phyloP scores from a whole-genome alignment of 2,888 invertebrate genomes.

The Yponomeuta cagnagella region DNA sequence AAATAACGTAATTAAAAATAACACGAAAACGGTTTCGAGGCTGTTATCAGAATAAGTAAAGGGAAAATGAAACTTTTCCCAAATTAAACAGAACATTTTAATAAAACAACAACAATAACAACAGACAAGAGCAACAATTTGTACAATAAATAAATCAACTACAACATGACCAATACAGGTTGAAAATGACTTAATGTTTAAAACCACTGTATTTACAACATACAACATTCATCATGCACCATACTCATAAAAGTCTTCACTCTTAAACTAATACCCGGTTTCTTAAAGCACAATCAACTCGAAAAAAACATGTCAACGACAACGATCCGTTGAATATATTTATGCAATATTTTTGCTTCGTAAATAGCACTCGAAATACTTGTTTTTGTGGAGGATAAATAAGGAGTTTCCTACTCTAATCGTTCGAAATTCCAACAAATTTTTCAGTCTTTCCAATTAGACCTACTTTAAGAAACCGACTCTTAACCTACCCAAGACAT shows the following conservation, averaged over 20 bases:
- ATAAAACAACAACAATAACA: constrained; percentile 2
- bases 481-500: constrained; percentile 4
- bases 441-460: neutral
- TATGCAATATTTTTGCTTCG: too few species aligned
- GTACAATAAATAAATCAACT: constrained; percentile 74
- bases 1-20: too few species aligned
- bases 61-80: neutral
- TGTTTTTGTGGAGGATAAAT: too few species aligned
- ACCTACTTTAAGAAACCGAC: neutral
- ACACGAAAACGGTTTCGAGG: neutral
- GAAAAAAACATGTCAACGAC: neutral
- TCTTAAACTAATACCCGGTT: neutral
- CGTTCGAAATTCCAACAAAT: neutral
- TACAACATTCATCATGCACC: constrained; percentile 23
- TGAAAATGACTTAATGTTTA: constrained; percentile 75
- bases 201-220: constrained; percentile 54
- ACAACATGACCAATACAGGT: constrained; percentile 65
- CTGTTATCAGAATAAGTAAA: neutral
- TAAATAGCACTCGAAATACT: too few species aligned
- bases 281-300: neutral
- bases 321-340: too few species aligned
- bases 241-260: neutral
- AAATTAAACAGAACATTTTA: constrained; percentile 14
- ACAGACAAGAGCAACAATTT: constrained; percentile 24
- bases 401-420: neutral